phyloP scores from a whole-genome alignment of 2,113 vertebrate species.

The Chionis minor region DNA sequence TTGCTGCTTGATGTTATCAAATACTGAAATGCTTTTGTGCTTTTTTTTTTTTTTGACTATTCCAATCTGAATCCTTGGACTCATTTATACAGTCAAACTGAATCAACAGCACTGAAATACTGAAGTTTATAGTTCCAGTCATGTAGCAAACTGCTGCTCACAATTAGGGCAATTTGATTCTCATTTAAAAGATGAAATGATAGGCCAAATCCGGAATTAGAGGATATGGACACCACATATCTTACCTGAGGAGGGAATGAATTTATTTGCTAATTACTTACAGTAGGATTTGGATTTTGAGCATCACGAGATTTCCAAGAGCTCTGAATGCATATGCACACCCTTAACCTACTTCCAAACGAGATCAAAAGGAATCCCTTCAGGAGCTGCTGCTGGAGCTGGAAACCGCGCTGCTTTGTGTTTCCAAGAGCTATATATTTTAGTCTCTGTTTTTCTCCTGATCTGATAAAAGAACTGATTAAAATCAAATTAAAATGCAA shows the following conservation, averaged over 20 bases:
- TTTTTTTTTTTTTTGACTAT: neutral
- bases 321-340: neutral
- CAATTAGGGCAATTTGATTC: neutral
- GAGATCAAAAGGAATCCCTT: neutral
- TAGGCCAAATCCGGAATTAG: neutral
- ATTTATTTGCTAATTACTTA: neutral
- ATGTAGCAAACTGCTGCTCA: neutral
- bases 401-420: neutral
- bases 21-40: neutral
- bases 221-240: neutral
- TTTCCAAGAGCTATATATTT: neutral
- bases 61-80: neutral
- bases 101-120: neutral
- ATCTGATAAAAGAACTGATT: neutral
- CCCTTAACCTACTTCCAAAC: neutral
- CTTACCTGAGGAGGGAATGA: neutral
- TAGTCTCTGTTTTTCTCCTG: neutral
- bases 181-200: neutral
- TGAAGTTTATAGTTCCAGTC: neutral
- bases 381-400: neutral
- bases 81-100: neutral
- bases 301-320: neutral
- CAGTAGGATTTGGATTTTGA: neutral
- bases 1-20: neutral
- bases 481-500: constrained; percentile 5